Base-by-base conservation (phyloP, 2,113 vertebrate species). In the Cephalopholis sonnerati region DNA sequence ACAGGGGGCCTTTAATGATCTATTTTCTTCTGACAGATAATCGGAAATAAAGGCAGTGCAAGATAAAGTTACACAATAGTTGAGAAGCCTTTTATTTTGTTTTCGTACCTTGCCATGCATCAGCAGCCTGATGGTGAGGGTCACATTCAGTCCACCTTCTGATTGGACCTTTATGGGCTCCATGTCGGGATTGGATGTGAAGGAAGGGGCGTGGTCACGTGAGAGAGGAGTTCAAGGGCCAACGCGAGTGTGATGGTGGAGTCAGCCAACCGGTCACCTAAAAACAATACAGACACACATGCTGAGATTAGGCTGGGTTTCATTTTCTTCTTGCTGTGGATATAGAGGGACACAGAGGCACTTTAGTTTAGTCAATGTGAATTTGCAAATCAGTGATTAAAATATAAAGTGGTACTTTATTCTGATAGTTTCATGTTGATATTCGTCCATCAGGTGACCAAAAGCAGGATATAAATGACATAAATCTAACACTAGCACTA, bases 131-230 rank as follows among this genome's bases (percentile, higher is more conserved):
- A 99, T 99, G 86, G 98, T 99, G 88, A 99, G 97, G 69, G 98
- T 99, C 91, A 99, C 98, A 1, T 99, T 99, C 89, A 99, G 96
- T 78, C 98, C 98, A 0, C 98, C 98, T 94, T 99, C 98, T 0
- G 98, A 99, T 79, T 96, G 95, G 83, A 99, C 97, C 92, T 99
- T 99, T 54, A 97, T 98, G 76, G 97, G 97, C 86, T 99, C 98
- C 98, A 99, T 99, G 93, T 96, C 9, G 84, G 94, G 95, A 96
- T 84, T 92, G 81, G 48, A 94, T 93, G 89, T 91, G 90, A 7
- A 54, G 94, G 92, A 89, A 93, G 96, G 92, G 44, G 87, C 36
- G 90, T 18, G 93, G 85, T 89, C 67, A 71, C 55, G 89, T 83
- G 84, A 86, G 61, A 90, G 81, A 90, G 87, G 89, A 93, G 91